Percentiles rank a stretch among this genome's conserved stretches.
These are phyloP conservation scores for Aphelocoma californica DNA, from an alignment of 2,797 vertebrate species.

Conservation along the genomic window DNA sequence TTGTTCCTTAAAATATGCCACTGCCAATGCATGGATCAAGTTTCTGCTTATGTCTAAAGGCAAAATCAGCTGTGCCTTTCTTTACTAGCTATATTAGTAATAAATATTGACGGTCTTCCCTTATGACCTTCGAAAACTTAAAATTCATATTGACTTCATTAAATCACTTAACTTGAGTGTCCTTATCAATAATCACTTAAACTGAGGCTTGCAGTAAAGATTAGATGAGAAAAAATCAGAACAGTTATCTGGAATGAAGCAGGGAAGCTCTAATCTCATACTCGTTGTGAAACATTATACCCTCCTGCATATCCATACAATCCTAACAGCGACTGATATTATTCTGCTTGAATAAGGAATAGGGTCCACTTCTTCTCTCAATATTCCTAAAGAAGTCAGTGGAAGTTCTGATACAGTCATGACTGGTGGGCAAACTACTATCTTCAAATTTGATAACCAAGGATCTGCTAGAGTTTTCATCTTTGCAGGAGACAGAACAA, in stretches of 20 bases:
- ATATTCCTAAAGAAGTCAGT: background rate
- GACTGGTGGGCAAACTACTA: background rate
- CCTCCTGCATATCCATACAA: background rate
- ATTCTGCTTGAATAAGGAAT: background rate
- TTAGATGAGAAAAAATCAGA: background rate
- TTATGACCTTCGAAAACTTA: background rate
- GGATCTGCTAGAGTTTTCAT: background rate
- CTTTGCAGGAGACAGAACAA: background rate
- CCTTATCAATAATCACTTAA: background rate
- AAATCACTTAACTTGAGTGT: background rate
- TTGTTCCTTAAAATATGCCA: background rate
- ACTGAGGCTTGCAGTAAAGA: background rate
- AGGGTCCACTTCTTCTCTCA: background rate
- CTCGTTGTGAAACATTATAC: background rate
- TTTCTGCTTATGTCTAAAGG: background rate
- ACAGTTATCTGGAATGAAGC: background rate
- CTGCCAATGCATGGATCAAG: background rate
- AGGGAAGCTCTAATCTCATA: background rate
- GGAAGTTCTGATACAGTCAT: background rate
- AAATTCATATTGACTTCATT: background rate
- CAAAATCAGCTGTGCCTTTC: background rate
- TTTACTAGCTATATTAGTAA: background rate
- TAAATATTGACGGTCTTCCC: background rate
- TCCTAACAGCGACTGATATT: background rate
- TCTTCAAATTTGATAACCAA: background rate